phyloP scores from a whole-genome alignment of 2,797 vertebrate genomes.

The Rachycentron canadum region DNA sequence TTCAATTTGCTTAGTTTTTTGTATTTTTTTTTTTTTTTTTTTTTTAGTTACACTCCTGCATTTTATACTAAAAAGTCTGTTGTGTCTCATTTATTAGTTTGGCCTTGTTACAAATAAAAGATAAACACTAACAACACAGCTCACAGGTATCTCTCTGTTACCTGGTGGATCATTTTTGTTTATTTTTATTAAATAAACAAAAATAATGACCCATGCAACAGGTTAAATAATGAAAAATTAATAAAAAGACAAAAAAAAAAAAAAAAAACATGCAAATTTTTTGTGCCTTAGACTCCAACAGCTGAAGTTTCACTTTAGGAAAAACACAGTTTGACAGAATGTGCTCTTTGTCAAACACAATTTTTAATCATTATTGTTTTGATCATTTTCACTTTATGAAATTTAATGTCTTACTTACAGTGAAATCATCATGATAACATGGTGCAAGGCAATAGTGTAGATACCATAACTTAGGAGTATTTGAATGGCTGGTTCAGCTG shows the following conservation, averaged over 20 bases:
- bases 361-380: slow-evolving; percentile 6
- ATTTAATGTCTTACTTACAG: background rate
- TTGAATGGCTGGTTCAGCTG: slow-evolving; percentile 23
- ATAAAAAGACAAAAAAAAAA: background rate
- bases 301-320: too few relatives aligned
- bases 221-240: background rate
- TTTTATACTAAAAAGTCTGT: background rate
- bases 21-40: background rate
- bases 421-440: background rate
- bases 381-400: background rate
- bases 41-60: too few relatives aligned
- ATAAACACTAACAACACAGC: background rate
- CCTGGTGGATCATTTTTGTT: too few relatives aligned
- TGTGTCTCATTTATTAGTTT: slow-evolving; percentile 3
- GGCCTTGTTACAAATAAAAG: background rate
- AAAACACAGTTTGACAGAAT: background rate
- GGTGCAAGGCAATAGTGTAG: background rate
- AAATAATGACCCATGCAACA: too few relatives aligned
- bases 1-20: background rate
- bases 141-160: too few relatives aligned
- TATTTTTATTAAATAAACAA: background rate
- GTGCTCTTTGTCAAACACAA: background rate
- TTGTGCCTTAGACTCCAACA: too few relatives aligned
- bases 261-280: background rate
- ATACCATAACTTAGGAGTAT: background rate